Percentiles rank a stretch among this genome's conserved stretches.
phyloP scores from a whole-genome alignment of 1,140 invertebrate genomes.

The Dinothrombium tinctorium region DNA sequence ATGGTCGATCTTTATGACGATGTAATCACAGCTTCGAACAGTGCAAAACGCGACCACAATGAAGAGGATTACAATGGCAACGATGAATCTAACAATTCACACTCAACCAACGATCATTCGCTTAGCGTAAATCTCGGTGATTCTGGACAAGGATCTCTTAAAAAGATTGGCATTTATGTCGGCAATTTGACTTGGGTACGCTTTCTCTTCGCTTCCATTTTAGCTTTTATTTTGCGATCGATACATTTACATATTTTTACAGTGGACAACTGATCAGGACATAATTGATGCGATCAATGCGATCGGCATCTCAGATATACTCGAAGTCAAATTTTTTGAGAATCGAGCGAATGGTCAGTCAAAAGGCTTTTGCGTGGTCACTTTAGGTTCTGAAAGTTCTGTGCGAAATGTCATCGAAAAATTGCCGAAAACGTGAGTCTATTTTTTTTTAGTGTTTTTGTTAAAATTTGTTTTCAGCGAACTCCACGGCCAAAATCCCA shows the following conservation, averaged over 20 bases:
- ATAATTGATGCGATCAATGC: conserved; percentile 60
- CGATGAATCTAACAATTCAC: conserved; percentile 7
- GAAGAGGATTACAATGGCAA: conserved; percentile 6
- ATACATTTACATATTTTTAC: too few species aligned
- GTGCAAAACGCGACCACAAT: neutral
- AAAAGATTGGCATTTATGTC: conserved; percentile 34
- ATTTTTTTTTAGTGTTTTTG: conserved; percentile 3
- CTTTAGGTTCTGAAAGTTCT: conserved; percentile 71
- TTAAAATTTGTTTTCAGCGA: conserved; percentile 25
- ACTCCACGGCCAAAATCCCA: conserved; percentile 75
- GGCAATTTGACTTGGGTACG: conserved; percentile 62
- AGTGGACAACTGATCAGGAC: conserved; percentile 97
- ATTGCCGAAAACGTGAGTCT: conserved; percentile 46
- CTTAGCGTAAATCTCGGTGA: neutral
- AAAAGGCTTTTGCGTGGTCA: conserved; percentile 87
- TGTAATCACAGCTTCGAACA: conserved; percentile 54
- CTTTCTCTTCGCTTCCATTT: conserved; percentile 7
- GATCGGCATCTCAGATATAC: conserved; percentile 71
- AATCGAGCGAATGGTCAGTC: conserved; percentile 97
- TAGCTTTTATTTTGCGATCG: too few species aligned
- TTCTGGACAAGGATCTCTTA: neutral
- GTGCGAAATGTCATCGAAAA: conserved; percentile 70
- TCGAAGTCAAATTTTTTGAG: conserved; percentile 98
- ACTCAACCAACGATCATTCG: neutral
- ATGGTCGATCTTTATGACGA: conserved; percentile 72